Base-by-base conservation (phyloP, 1,140 invertebrate species). In the Drosophila bocqueti region DNA sequence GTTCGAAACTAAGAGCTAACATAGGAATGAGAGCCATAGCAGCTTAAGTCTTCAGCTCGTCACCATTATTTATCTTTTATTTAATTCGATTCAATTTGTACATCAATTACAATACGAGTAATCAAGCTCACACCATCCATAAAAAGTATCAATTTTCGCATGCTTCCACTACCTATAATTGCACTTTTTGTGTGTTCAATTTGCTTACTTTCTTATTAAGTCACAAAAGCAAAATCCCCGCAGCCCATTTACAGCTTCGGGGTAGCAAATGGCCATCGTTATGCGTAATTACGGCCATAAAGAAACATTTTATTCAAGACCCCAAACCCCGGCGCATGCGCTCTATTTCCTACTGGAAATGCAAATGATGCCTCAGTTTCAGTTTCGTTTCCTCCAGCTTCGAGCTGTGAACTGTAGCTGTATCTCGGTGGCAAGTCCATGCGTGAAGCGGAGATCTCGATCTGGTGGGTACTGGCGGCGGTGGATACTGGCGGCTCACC, bases 331-430 rank as follows among this genome's bases (percentile, higher is more conserved):
- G 52, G 69, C 68, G 50, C 59, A 73, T 73, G 72, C 81, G 84
- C 81, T 89, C 84, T 73, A 87, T 83, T 89, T 87, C 84, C 84
- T 89, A 80, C 71, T 87, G 84, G 80, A 81, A 75, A 87, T 87
- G 83, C 83, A 86, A 86, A 86, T 87, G 81, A 69, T 79, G 75
- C 57, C 46, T 66, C 29, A 29, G 29, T 29, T 59, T 57, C 64
- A 59, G 52, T 49, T 38, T 18, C 63, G 21, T 46, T 54, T 57
- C n/a, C 57, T 21, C 38, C 16, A 42, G 46, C 42, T n/a, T 11
- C 55, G 31, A 46, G 54, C 18, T 21, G 38, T 77, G 26, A 45
- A 45, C 58, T 55, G 42, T 31, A 34, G 50, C 29, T 57, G 65
- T 42, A 21, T 72, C 50, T 50, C 16, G 50, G 63, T 62, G 10